These are phyloP conservation scores for Temnothorax unifasciatus DNA, from an alignment of 2,888 invertebrate species.

Conservation along the genomic window DNA sequence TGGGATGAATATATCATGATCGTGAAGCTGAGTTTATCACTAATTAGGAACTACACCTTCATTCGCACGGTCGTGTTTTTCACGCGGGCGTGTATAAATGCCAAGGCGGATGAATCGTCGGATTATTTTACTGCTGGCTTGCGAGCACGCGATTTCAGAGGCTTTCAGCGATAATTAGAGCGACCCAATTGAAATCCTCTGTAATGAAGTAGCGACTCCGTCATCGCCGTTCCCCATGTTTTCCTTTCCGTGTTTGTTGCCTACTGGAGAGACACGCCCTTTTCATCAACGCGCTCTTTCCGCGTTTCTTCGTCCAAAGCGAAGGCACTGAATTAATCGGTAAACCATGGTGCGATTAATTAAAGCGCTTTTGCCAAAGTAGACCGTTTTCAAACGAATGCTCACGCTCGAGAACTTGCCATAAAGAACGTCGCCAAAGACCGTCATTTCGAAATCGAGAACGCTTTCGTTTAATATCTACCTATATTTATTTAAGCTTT, in stretches of 20 bases:
- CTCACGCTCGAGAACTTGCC: constrained; percentile 37
- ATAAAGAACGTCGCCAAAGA: constrained; percentile 31
- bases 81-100: constrained; percentile 26
- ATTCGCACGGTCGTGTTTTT: constrained; percentile 46
- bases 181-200: constrained; percentile 72
- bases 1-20: neutral
- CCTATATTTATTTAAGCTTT: constrained; percentile 17
- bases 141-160: constrained; percentile 56
- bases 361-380: constrained; percentile 67
- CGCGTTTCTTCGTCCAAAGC: constrained; percentile 39
- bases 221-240: constrained; percentile 35
- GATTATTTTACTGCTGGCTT: constrained; percentile 64
- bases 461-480: constrained; percentile 31
- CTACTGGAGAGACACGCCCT: constrained; percentile 36
- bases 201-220: constrained; percentile 68
- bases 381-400: constrained; percentile 45
- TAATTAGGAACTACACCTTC: constrained; percentile 61
- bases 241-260: constrained; percentile 43
- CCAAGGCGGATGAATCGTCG: constrained; percentile 62
- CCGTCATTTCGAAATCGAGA: constrained; percentile 20
- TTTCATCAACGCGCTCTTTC: constrained; percentile 21
- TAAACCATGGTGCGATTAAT: constrained; percentile 72
- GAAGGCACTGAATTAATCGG: constrained; percentile 68
- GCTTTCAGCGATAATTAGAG: constrained; percentile 76
- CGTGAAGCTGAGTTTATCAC: constrained; percentile 8